Conservation (phyloP, 2,888 invertebrate species). For the Blera fallax region DNA sequence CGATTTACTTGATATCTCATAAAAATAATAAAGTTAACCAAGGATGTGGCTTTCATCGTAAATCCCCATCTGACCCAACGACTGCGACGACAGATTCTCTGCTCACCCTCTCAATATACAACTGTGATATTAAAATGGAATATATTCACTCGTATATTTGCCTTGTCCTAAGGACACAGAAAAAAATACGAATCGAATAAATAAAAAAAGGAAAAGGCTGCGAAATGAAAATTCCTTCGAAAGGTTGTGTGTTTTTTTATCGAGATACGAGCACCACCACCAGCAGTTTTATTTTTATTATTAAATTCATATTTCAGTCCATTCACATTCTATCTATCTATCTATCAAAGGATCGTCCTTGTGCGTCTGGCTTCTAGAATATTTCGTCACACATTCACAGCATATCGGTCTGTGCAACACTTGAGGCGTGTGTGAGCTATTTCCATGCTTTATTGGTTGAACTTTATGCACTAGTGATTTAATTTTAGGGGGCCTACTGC, state of each 20-base stretch:
- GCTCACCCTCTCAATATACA: constrained; percentile 29
- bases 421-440: constrained; percentile 7
- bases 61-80: constrained; percentile 56
- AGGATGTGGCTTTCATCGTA: constrained; percentile 58
- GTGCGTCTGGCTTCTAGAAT: constrained; percentile 5
- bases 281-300: constrained; percentile 45
- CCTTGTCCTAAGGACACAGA: constrained; percentile 27
- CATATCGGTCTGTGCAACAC: neutral
- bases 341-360: constrained; percentile 37
- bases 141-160: constrained; percentile 51
- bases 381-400: neutral
- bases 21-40: constrained; percentile 70
- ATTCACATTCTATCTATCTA: constrained; percentile 18
- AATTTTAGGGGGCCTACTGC: constrained; percentile 7
- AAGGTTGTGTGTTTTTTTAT: neutral
- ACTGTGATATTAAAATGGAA: constrained; percentile 56
- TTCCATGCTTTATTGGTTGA: constrained; percentile 38
- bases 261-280: neutral
- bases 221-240: constrained; percentile 57
- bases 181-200: constrained; percentile 2
- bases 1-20: constrained; percentile 69
- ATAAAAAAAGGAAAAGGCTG: constrained; percentile 46
- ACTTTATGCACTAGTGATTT: constrained; percentile 53
- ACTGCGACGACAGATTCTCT: constrained; percentile 24
- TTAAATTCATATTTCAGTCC: constrained; percentile 56